These are phyloP conservation scores for Lithobates sylvaticus DNA, from an alignment of 2,797 vertebrate species.

Conservation along the genomic window DNA sequence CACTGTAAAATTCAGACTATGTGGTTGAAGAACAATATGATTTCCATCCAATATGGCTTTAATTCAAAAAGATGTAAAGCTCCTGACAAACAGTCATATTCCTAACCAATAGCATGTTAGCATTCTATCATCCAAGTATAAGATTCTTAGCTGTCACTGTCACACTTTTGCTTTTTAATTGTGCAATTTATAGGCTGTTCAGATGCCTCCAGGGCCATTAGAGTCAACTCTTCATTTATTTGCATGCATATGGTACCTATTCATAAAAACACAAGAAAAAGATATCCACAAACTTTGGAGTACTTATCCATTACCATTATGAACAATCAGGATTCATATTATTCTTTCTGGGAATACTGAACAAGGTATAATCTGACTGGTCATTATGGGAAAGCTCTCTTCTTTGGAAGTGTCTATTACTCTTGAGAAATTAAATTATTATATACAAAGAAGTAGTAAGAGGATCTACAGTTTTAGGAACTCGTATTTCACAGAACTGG, in stretches of 20 bases:
- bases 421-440: not conserved
- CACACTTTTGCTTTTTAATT: not conserved
- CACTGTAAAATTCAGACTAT: constrained; percentile 16
- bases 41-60: constrained; percentile 20
- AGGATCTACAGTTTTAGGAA: no score
- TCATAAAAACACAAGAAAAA: no score
- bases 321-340: no score
- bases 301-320: no score
- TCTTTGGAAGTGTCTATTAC: not conserved
- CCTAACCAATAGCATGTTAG: not conserved
- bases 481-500: no score
- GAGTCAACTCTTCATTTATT: no score
- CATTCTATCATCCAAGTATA: not conserved
- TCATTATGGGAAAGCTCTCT: not conserved
- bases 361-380: not conserved
- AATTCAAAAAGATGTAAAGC: constrained; percentile 19
- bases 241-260: no score
- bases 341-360: no score
- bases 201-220: not conserved
- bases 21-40: constrained; percentile 27
- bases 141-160: not conserved
- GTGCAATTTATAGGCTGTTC: not conserved
- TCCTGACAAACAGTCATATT: not conserved
- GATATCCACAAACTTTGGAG: no score
- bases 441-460: no score